phyloP scores from a whole-genome alignment of 2,797 vertebrate species.

The Eulemur rubriventer region DNA sequence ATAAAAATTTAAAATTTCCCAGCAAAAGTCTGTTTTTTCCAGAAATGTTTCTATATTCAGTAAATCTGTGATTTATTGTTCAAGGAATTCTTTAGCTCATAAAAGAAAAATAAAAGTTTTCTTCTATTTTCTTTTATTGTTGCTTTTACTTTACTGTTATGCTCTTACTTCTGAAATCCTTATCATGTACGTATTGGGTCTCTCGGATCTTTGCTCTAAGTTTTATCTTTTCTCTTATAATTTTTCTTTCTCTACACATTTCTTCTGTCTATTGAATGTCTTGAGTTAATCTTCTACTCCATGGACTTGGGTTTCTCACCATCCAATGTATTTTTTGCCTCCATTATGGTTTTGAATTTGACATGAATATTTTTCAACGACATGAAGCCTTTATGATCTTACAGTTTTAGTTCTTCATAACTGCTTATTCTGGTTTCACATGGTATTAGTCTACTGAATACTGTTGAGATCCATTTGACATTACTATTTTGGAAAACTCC shows the following conservation, averaged over 20 bases:
- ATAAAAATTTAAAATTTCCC: slow-evolving; percentile 29
- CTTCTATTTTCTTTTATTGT: neutral
- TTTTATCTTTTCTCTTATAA: neutral
- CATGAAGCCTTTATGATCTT: neutral
- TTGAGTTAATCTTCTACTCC: slow-evolving; percentile 6
- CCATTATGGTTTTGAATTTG: slow-evolving; percentile 21
- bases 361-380: slow-evolving; percentile 18
- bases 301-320: neutral
- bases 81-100: slow-evolving; percentile 21
- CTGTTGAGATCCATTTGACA: neutral
- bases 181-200: neutral
- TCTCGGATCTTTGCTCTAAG: neutral
- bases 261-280: neutral
- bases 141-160: neutral
- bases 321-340: neutral
- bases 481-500: slow-evolving; percentile 22
- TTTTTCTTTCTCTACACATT: neutral
- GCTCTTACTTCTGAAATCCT: neutral
- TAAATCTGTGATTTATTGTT: slow-evolving; percentile 21
- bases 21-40: neutral
- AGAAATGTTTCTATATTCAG: slow-evolving; percentile 16
- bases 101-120: neutral
- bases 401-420: neutral
- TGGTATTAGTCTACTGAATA: neutral
- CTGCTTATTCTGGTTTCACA: neutral